phyloP scores from a whole-genome alignment of 2,797 vertebrate genomes.

The Apodemus agrarius region DNA sequence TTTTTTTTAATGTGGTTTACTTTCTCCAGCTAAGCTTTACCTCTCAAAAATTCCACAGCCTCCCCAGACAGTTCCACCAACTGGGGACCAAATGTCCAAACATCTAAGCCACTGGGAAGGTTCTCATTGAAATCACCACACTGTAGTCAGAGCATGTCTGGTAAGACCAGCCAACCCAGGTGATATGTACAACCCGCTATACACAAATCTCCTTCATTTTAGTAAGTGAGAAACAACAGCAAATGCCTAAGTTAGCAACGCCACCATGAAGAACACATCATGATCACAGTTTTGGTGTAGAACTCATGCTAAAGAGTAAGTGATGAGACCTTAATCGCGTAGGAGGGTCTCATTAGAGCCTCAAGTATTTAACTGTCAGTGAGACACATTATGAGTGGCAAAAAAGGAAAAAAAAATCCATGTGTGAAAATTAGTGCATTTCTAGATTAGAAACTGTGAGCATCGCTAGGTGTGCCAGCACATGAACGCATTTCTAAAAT shows the following conservation, averaged over 20 bases:
- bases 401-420: not conserved
- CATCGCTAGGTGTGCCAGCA: constrained; percentile 49
- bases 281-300: constrained; percentile 49
- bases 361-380: not conserved
- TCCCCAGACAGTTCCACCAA: not conserved
- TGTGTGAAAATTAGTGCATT: constrained; percentile 25
- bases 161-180: not conserved
- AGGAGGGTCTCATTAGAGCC: constrained; percentile 53
- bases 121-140: not conserved
- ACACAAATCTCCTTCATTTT: not conserved
- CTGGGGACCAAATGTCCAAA: not conserved
- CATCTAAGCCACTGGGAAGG: not conserved
- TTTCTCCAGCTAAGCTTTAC: not conserved
- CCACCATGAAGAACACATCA: not conserved
- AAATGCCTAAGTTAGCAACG: not conserved
- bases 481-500: constrained; percentile 37
- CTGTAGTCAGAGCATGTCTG: not conserved
- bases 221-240: not conserved
- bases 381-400: not conserved
- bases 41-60: not conserved
- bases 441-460: constrained; percentile 47
- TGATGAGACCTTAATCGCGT: constrained; percentile 24
- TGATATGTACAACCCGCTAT: not conserved
- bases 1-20: not conserved
- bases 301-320: constrained; percentile 26